Evolutionary conservation across 2,888 invertebrate genomes (phyloP).

Genomic region (Dioctria linearis): DNA sequence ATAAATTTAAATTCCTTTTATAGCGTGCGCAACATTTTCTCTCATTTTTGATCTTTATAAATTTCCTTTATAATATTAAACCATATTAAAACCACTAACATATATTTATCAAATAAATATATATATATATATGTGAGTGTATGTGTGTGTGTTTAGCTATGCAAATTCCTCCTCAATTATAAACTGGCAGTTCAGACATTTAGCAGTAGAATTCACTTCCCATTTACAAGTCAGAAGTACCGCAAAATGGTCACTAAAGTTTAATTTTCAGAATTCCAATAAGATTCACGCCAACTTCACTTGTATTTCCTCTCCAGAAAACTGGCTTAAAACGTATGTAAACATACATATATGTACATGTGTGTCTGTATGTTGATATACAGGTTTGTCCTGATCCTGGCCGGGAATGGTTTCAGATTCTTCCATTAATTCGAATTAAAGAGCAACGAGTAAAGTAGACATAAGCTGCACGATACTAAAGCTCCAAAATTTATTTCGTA

Average conservation of each 20-base stretch:
- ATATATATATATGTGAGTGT: too few relatives aligned
- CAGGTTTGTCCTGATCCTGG: background rate
- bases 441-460: constrained; percentile 26
- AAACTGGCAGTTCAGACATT: too few relatives aligned
- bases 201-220: background rate
- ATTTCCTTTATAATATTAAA: too few relatives aligned
- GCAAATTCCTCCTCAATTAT: too few relatives aligned
- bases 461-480: constrained; percentile 24
- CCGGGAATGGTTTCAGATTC: background rate
- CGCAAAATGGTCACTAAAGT: constrained; percentile 28
- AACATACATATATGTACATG: background rate
- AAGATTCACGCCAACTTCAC: constrained; percentile 2
- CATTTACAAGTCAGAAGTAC: background rate
- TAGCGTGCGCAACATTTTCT: too few relatives aligned
- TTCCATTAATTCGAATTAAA: constrained; percentile 32
- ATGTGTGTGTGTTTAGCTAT: too few relatives aligned
- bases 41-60: too few relatives aligned
- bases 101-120: too few relatives aligned
- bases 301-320: background rate
- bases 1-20: too few relatives aligned
- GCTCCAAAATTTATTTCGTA: constrained; percentile 32
- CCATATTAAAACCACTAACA: too few relatives aligned
- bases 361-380: background rate
- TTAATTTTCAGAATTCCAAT: constrained; percentile 14
- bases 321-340: too few relatives aligned